Evolutionary conservation across 2,113 vertebrate species (phyloP), one percentile per base, ranked within the genome.

Genomic region (Galbula dea): DNA sequence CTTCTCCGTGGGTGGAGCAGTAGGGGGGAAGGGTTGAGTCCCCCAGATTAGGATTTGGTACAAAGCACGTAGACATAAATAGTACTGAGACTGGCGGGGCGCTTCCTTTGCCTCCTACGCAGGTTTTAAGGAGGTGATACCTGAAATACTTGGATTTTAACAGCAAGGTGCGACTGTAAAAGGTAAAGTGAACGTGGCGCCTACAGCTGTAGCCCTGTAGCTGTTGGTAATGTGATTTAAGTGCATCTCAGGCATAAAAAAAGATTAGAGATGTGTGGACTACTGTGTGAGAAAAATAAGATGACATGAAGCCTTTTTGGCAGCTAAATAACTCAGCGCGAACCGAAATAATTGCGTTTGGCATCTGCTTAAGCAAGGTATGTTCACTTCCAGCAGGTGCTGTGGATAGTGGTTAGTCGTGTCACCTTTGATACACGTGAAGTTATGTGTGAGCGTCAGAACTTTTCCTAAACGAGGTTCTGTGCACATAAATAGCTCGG

Each of bases 21-120:
- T 1, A 21, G 12, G 19, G 27, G 9, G 21, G 27, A 4, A 3
- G 18, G 15, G 1, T 6, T 5, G 6, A 1, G 22, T 37, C 7
- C 26, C 32, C 2, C 11, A 0, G 2, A 2, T 6, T 2, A 1
- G 51, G 9, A 1, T 2, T 45, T 41, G 19, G 0, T 2, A 7
- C 34, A 4, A 22, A 51, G 11, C 37, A 6, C 18, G 4, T 2
- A 10, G 54, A 6, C 37, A 12, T 39, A 4, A 34, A 8, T 3
- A 2, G 13, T 1, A 0, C 0, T 13, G 52, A 55, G 37, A 10
- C 3, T 10, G 1, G 6, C 26, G 49, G 5, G 72, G 36, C 21
- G 6, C 27, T 72, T 15, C 7, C 34, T 19, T 39, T 39, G 20
- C 9, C n/a, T 51, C 51, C 68, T 16, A 0, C 12, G 21, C 36